Conservation (phyloP, 2,888 invertebrate species). For the Apodemia zela region DNA sequence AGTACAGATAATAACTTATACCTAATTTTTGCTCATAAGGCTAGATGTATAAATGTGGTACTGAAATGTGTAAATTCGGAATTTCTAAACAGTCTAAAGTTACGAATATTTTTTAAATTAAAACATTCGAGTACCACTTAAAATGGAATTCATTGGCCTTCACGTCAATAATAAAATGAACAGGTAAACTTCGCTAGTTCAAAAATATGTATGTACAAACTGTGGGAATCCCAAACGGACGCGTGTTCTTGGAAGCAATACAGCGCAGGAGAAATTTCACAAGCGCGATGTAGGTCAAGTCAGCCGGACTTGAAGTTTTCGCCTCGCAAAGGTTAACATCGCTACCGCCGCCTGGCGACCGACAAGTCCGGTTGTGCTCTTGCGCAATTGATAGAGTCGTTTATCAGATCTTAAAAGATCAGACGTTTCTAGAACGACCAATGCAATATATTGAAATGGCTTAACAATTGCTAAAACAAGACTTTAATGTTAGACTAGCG, state of each 20-base stretch:
- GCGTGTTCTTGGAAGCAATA: conserved; percentile 63
- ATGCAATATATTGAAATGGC: conserved; percentile 28
- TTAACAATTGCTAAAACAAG: conserved; percentile 1
- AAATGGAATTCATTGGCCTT: not conserved
- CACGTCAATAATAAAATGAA: conserved; percentile 1
- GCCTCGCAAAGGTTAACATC: conserved; percentile 72
- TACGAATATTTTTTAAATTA: too few species aligned
- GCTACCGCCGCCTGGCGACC: conserved; percentile 43
- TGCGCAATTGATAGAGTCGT: conserved; percentile 69
- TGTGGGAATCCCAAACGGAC: conserved; percentile 60
- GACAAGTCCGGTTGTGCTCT: conserved; percentile 63
- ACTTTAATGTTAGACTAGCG: too few species aligned
- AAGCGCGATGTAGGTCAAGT: conserved; percentile 74
- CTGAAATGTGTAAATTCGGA: too few species aligned
- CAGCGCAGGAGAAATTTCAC: conserved; percentile 74
- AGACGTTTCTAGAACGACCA: conserved; percentile 51
- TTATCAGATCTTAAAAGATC: conserved; percentile 69
- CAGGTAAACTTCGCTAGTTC: conserved; percentile 26
- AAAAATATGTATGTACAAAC: conserved; percentile 29
- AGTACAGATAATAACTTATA: too few species aligned
- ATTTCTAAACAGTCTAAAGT: too few species aligned
- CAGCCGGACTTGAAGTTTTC: conserved; percentile 76
- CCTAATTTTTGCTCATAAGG: too few species aligned
- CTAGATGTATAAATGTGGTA: too few species aligned
- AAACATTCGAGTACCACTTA: not conserved